A percentile compares a stretch with the other conserved stretches of the same genome.
Evolutionary conservation across 2,888 invertebrate species (phyloP).

Genomic region (Drosophila dives): DNA sequence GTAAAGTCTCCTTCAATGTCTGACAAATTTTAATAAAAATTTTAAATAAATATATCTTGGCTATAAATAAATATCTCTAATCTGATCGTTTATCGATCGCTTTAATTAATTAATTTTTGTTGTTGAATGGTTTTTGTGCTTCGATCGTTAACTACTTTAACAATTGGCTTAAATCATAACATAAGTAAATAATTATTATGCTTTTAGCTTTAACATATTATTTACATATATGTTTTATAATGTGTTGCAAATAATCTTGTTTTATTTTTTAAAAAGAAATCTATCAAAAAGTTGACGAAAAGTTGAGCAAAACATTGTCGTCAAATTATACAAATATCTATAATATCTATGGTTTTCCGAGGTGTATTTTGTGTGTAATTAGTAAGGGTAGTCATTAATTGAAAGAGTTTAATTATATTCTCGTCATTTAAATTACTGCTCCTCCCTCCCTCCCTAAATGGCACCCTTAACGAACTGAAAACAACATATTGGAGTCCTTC

Average conservation of each 20-base stretch:
- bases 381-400: neutral
- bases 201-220: too few relatives aligned
- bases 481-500: neutral
- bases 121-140: too few relatives aligned
- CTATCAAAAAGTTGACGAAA: too few relatives aligned
- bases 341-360: neutral
- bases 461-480: neutral
- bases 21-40: neutral
- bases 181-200: too few relatives aligned
- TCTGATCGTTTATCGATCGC: too few relatives aligned
- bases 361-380: neutral
- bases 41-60: neutral
- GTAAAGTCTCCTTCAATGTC: neutral
- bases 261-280: too few relatives aligned
- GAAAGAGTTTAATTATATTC: neutral
- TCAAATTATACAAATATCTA: neutral
- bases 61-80: neutral
- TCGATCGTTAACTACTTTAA: too few relatives aligned
- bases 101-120: too few relatives aligned
- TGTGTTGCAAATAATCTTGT: too few relatives aligned
- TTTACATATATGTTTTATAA: too few relatives aligned
- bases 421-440: neutral
- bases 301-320: too few relatives aligned
- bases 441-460: neutral
- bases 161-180: too few relatives aligned